Evolutionary conservation across 2,797 vertebrate species (phyloP).

Genomic region (Apogon hyalosoma): DNA sequence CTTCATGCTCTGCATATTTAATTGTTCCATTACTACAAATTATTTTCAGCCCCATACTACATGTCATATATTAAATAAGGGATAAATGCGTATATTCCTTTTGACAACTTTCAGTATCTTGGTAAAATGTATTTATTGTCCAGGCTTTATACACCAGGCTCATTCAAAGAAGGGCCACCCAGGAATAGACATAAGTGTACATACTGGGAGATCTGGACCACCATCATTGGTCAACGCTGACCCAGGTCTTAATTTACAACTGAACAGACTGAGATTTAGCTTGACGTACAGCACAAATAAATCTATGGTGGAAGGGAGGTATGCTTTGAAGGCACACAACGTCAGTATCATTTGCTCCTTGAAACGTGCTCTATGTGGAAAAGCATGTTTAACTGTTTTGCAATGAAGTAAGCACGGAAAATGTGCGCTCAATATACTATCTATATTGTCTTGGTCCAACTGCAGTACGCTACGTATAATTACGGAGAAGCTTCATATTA

Average conservation of each 20-base stretch:
- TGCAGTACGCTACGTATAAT: constrained; percentile 23
- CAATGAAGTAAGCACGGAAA: background rate
- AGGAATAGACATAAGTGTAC: constrained; percentile 62
- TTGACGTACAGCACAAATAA: constrained; percentile 74
- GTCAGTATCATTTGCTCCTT: constrained; percentile 43
- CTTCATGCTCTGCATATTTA: constrained; percentile 15
- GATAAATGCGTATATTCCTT: constrained; percentile 45
- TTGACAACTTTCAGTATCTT: constrained; percentile 38
- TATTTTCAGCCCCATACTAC: constrained; percentile 11
- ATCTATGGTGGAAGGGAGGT: constrained; percentile 65
- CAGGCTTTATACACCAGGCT: constrained; percentile 41
- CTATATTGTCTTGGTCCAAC: background rate
- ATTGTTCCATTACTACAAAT: constrained; percentile 12
- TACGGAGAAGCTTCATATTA: constrained; percentile 37
- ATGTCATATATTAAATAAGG: constrained; percentile 11
- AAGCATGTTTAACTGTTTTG: constrained; percentile 12
- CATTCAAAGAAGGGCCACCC: constrained; percentile 80
- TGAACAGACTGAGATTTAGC: constrained; percentile 70
- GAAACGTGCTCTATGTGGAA: constrained; percentile 32
- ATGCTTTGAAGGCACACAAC: constrained; percentile 71
- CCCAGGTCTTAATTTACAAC: constrained; percentile 77
- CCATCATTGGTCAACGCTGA: constrained; percentile 78
- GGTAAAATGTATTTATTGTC: constrained; percentile 53
- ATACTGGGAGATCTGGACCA: constrained; percentile 75
- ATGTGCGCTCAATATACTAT: background rate